These are phyloP conservation scores for Trileptium ribeirensis DNA, from an alignment of 2,888 invertebrate genomes.

Conservation along the genomic window DNA sequence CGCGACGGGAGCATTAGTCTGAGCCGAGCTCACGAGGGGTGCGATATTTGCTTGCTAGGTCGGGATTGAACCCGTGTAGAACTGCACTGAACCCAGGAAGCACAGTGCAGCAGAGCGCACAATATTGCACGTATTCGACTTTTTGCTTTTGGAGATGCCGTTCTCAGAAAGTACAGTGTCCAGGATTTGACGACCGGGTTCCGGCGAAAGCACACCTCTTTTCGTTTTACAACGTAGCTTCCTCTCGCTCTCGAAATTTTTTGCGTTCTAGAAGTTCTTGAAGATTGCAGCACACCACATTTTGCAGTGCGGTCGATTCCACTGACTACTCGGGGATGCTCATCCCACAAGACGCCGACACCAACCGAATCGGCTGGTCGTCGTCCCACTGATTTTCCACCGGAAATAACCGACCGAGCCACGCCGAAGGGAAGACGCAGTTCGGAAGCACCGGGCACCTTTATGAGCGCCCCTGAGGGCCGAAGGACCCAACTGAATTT, in stretches of 20 bases:
- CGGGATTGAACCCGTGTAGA: neutral
- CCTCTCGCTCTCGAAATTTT: neutral
- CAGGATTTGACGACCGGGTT: neutral
- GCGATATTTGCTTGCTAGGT: neutral
- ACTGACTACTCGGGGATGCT: neutral
- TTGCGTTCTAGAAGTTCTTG: neutral
- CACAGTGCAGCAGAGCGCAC: neutral
- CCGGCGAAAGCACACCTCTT: conserved; percentile 20
- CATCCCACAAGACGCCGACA: conserved; percentile 24
- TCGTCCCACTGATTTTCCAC: conserved; percentile 21
- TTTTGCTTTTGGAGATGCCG: conserved; percentile 19
- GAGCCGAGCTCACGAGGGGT: neutral
- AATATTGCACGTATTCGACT: conserved; percentile 22
- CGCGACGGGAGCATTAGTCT: neutral
- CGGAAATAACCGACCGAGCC: conserved; percentile 25
- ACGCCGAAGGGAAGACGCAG: conserved; percentile 22
- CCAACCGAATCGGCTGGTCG: conserved; percentile 24
- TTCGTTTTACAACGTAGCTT: conserved; percentile 23
- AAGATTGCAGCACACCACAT: neutral
- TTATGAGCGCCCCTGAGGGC: conserved; percentile 25
- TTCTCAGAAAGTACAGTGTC: conserved; percentile 16
- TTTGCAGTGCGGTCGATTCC: neutral
- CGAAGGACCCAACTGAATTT: neutral
- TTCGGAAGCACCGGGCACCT: conserved; percentile 25
- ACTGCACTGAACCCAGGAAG: neutral